These are phyloP conservation scores for Choloepus didactylus DNA, from an alignment of 2,797 vertebrate species.

Conservation along the genomic window DNA sequence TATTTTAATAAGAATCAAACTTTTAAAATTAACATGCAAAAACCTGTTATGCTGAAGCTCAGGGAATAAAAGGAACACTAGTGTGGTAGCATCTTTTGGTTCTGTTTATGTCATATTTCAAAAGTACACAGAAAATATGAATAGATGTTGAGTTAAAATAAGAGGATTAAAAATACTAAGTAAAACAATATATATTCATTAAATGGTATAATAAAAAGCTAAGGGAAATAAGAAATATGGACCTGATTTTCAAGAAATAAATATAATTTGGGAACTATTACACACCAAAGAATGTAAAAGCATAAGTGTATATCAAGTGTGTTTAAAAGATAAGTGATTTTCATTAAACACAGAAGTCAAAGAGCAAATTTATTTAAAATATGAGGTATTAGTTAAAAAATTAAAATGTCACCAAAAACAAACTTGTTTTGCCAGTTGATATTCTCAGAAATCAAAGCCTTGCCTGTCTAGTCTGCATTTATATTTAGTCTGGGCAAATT, in stretches of 20 bases:
- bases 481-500: constrained; percentile 83
- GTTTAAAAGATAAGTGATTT: constrained; percentile 46
- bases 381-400: constrained; percentile 64
- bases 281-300: background rate
- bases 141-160: constrained; percentile 21
- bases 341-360: constrained; percentile 61
- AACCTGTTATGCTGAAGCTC: background rate
- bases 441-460: constrained; percentile 82
- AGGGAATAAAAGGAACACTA: constrained; percentile 44
- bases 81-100: background rate
- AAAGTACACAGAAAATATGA: constrained; percentile 46
- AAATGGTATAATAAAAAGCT: constrained; percentile 36
- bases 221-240: constrained; percentile 56
- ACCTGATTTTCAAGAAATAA: background rate
- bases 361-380: constrained; percentile 73
- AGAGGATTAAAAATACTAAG: constrained; percentile 15
- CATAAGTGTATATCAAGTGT: constrained; percentile 17
- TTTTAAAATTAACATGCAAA: constrained; percentile 7
- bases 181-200: constrained; percentile 18
- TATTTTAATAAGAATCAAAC: background rate
- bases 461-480: constrained; percentile 81
- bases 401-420: constrained; percentile 79
- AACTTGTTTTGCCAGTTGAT: constrained; percentile 84
- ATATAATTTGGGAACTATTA: background rate
- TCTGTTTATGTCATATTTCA: constrained; percentile 55